phyloP scores from a whole-genome alignment of 2,113 vertebrate species.

The Pelusios castaneus region DNA sequence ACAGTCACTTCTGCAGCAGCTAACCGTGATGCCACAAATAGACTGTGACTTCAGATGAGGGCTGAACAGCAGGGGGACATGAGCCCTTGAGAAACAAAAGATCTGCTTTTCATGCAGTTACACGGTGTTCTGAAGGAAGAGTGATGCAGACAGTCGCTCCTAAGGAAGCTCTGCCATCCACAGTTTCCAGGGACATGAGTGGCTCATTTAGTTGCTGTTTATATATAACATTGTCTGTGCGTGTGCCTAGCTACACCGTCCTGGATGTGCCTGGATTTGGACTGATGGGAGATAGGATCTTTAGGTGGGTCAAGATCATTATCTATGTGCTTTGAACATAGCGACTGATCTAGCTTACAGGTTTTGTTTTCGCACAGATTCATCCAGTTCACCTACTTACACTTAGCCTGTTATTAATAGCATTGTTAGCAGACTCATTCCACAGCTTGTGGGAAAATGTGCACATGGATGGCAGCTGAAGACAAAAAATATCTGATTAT shows the following conservation, averaged over 20 bases:
- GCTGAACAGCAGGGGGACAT: neutral
- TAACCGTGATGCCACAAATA: neutral
- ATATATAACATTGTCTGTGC: fast-evolving
- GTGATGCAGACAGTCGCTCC: neutral
- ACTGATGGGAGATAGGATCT: constrained; percentile 53
- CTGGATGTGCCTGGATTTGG: constrained; percentile 64
- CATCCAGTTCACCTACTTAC: constrained; percentile 69
- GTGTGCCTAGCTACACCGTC: constrained; percentile 45
- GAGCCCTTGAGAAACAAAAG: neutral
- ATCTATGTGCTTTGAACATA: constrained; percentile 66
- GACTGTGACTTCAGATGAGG: neutral
- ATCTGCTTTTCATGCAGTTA: neutral
- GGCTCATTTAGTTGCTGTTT: neutral
- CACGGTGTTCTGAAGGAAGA: neutral
- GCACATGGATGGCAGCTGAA: constrained; percentile 71
- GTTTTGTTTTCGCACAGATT: constrained; percentile 68
- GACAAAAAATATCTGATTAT: constrained; percentile 69
- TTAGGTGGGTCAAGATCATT: constrained; percentile 65
- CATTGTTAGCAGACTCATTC: constrained; percentile 68
- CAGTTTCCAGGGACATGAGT: constrained; percentile 14
- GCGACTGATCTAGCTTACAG: constrained; percentile 47
- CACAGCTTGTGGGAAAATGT: constrained; percentile 67
- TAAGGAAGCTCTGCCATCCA: neutral
- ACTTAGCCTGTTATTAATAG: constrained; percentile 63
- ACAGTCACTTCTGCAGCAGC: neutral